Evolutionary conservation across 2,797 vertebrate genomes (phyloP).

Genomic region (Garrulus glandarius): DNA sequence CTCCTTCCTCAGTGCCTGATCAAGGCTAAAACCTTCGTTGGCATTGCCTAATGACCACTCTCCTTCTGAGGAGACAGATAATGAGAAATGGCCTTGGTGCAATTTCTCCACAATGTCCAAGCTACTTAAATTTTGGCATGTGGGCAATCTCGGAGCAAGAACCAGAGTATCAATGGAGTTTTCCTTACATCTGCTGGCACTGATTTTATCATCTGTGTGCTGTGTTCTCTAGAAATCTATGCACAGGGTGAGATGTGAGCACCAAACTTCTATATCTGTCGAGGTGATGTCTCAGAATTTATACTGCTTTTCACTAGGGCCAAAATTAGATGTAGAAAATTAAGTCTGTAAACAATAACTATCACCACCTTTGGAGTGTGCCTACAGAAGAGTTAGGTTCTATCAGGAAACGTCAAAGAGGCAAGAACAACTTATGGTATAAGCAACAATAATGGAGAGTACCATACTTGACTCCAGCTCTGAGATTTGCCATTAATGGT

Average conservation of each 20-base stretch:
- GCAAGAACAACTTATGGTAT: background rate
- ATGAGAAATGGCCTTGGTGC: background rate
- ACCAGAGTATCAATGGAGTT: background rate
- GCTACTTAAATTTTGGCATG: background rate
- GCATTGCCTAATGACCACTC: background rate
- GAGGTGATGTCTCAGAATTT: background rate
- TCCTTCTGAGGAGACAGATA: background rate
- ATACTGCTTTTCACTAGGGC: background rate
- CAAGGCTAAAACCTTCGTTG: background rate
- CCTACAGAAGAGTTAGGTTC: background rate
- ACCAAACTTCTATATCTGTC: background rate
- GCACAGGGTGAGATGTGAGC: background rate
- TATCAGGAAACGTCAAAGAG: background rate
- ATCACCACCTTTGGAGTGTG: background rate
- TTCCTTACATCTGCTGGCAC: background rate
- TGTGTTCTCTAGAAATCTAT: background rate
- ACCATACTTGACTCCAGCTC: background rate
- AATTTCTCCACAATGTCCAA: background rate
- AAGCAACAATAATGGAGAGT: background rate
- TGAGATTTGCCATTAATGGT: background rate
- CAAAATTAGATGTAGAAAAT: background rate
- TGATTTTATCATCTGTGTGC: background rate
- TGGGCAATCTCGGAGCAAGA: background rate
- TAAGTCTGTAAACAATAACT: background rate
- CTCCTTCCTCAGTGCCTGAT: background rate